A percentile compares a stretch with the other conserved stretches of the same genome.
These are phyloP conservation scores for Orthosia cruda DNA, from an alignment of 2,888 invertebrate species.

Conservation along the genomic window DNA sequence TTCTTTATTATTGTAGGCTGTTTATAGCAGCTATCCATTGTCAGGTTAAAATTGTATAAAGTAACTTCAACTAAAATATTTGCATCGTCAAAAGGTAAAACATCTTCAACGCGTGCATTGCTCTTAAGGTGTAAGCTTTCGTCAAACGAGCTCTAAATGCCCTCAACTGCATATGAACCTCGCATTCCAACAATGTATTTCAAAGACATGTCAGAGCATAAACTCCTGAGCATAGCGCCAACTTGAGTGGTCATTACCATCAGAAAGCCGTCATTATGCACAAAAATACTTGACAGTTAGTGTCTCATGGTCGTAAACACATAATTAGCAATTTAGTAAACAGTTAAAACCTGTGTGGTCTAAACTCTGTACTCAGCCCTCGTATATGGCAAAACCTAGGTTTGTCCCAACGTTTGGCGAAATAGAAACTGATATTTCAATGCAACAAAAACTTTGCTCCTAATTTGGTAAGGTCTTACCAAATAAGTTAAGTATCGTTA, in stretches of 20 bases:
- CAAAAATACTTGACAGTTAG: slow-evolving; percentile 37
- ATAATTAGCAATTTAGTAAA: slow-evolving; percentile 63
- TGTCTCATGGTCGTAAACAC: slow-evolving; percentile 54
- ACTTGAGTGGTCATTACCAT: slow-evolving; percentile 55
- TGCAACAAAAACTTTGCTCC: slow-evolving; percentile 48
- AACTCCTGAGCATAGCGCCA: slow-evolving; percentile 40
- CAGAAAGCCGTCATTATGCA: slow-evolving; percentile 49
- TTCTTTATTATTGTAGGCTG: not conserved
- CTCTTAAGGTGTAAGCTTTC: slow-evolving; percentile 7
- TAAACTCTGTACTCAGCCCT: slow-evolving; percentile 25
- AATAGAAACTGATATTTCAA: slow-evolving; percentile 37
- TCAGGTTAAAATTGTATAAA: not conserved
- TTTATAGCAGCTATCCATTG: not conserved
- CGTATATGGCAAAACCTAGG: slow-evolving; percentile 51
- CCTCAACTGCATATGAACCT: slow-evolving; percentile 3
- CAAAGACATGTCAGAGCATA: slow-evolving; percentile 47
- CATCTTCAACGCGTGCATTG: not conserved
- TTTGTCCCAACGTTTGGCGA: slow-evolving; percentile 16
- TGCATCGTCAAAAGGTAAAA: not conserved
- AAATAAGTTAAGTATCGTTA: slow-evolving; percentile 44
- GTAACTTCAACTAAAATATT: not conserved
- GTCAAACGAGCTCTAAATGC: slow-evolving; percentile 11
- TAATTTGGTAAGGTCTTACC: slow-evolving; percentile 54
- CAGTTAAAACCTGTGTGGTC: slow-evolving; percentile 60
- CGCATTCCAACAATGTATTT: slow-evolving; percentile 16